These are phyloP conservation scores for Phenganax marumi DNA, from an alignment of 92 coral and sea anemone species.

Conservation along the genomic window DNA sequence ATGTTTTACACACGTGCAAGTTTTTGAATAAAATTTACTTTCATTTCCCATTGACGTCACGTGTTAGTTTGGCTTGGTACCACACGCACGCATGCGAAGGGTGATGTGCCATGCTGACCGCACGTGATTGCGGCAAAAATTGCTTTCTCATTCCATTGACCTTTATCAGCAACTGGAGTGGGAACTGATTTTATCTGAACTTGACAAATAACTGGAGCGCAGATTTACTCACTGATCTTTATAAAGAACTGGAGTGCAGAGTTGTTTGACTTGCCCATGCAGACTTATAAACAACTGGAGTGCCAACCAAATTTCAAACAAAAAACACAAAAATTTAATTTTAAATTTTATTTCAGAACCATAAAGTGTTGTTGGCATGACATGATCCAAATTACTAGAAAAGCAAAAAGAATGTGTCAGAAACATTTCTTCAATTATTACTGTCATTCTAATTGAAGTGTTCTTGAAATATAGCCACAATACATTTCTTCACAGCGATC, in stretches of 20 bases:
- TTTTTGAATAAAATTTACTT: background rate
- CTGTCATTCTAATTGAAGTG: too few relatives aligned
- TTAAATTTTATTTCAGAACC: slow-evolving; percentile 30
- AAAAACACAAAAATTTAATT: background rate
- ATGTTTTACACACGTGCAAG: slow-evolving; percentile 15
- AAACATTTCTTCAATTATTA: background rate
- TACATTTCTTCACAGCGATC: too few relatives aligned
- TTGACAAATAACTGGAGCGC: background rate
- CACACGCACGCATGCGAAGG: background rate
- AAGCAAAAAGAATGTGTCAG: background rate
- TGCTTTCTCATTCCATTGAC: background rate
- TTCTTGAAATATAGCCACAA: too few relatives aligned
- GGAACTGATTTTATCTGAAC: background rate
- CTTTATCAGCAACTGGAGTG: background rate
- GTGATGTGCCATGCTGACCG: slow-evolving; percentile 12
- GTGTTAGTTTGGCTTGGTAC: slow-evolving; percentile 21
- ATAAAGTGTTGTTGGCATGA: background rate
- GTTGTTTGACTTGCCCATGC: too few relatives aligned
- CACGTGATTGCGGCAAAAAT: background rate
- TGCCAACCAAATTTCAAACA: background rate
- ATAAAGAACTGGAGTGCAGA: too few relatives aligned
- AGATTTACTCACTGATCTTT: too few relatives aligned
- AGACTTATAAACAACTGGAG: background rate
- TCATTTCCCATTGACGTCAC: slow-evolving; percentile 14
- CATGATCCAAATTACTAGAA: slow-evolving; percentile 19